Evolutionary conservation across 2,113 vertebrate genomes (phyloP).

Genomic region (Dipodomys ordii): DNA sequence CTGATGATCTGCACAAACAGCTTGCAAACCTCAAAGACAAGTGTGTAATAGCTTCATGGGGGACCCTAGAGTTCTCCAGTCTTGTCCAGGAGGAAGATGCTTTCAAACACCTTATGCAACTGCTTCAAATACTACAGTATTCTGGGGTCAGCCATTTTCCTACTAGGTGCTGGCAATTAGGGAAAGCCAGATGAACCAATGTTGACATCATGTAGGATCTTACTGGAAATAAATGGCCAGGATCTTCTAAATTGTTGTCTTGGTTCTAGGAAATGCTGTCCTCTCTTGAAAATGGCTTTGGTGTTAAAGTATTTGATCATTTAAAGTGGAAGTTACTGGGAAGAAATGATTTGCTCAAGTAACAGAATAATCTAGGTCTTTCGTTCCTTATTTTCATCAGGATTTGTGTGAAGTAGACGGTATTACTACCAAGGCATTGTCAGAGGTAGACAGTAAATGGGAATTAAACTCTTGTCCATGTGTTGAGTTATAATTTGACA

Average conservation of each 20-base stretch:
- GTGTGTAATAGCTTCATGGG: not conserved
- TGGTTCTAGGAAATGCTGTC: constrained; percentile 7
- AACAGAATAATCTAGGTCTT: constrained; percentile 35
- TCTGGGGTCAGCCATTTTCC: not conserved
- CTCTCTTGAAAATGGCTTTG: constrained; percentile 44
- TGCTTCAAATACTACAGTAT: not conserved
- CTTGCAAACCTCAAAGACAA: not conserved
- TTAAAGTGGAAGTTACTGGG: constrained; percentile 7
- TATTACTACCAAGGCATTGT: not conserved
- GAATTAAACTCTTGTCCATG: not conserved
- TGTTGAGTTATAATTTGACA: not conserved
- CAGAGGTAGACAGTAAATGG: not conserved
- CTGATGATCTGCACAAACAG: not conserved
- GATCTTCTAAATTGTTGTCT: constrained; percentile 19
- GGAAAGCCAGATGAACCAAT: not conserved
- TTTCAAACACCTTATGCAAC: not conserved
- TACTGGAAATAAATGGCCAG: constrained; percentile 7
- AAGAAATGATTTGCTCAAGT: constrained; percentile 56
- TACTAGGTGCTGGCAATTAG: constrained; percentile 28
- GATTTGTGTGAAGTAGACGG: not conserved
- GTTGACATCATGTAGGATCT: constrained; percentile 34
- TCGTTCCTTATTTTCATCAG: not conserved
- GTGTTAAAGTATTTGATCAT: constrained; percentile 5
- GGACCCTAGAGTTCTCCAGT: not conserved
- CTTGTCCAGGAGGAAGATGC: not conserved